Percentiles rank a stretch among this genome's conserved stretches.
phyloP scores from a whole-genome alignment of 64 coral and sea anemone species.

The Catalaphyllia jardinei region DNA sequence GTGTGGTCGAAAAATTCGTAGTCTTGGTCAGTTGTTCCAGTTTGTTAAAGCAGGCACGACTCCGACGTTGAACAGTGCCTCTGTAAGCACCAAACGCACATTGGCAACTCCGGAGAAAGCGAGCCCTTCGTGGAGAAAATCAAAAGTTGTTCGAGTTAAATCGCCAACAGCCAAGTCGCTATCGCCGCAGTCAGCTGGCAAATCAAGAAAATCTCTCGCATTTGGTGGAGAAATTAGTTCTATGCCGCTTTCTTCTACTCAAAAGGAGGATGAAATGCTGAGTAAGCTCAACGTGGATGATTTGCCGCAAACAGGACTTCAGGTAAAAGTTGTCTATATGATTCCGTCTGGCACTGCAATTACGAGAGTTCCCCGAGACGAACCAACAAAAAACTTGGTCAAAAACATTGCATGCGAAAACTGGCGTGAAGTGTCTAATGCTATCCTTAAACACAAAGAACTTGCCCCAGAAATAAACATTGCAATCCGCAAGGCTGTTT shows the following conservation, averaged over 20 bases:
- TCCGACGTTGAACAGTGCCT: background rate
- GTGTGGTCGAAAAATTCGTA: conserved; percentile 14
- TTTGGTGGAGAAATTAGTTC: background rate
- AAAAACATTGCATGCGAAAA: background rate
- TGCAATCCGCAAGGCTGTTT: background rate
- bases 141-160: background rate
- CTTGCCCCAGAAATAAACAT: background rate
- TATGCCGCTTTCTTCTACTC: background rate
- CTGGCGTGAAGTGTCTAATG: conserved; percentile 34
- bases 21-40: background rate
- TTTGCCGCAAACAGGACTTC: conserved; percentile 22
- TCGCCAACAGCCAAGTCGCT: background rate
- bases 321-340: conserved; percentile 33
- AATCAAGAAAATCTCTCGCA: background rate
- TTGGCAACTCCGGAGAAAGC: background rate
- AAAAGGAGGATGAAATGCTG: background rate
- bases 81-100: background rate
- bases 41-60: background rate
- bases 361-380: conserved; percentile 31
- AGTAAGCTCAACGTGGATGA: conserved; percentile 18
- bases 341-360: background rate
- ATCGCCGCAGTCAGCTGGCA: background rate
- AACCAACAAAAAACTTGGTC: background rate
- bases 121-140: conserved; percentile 7
- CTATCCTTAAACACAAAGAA: conserved; percentile 33